These are phyloP conservation scores for Dromiciops gliroides DNA, from an alignment of 2,113 vertebrate genomes.

Conservation along the genomic window DNA sequence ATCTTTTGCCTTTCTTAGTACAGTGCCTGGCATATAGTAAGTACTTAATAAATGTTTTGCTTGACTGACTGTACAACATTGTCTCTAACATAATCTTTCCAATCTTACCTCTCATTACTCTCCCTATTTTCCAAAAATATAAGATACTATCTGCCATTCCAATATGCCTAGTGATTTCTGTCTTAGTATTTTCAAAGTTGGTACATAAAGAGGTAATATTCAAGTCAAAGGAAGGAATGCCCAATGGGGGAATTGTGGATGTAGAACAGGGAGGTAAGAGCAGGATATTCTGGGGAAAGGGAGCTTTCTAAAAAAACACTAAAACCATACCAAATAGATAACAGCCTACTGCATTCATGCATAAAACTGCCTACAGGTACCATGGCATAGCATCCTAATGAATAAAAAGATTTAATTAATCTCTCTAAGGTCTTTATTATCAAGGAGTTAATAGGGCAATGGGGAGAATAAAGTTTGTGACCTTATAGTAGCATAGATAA, in stretches of 20 bases:
- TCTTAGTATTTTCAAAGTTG: not conserved
- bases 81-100: not conserved
- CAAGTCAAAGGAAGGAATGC: not conserved
- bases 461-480: conserved; percentile 7
- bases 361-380: not conserved
- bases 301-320: not conserved
- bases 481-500: not conserved
- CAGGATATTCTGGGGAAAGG: not conserved
- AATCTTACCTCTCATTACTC: not conserved
- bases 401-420: not conserved
- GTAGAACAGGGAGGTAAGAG: not conserved
- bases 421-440: not conserved
- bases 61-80: not conserved
- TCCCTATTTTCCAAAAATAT: not conserved
- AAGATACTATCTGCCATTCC: not conserved
- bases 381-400: not conserved
- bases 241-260: not conserved
- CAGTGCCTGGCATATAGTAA: not conserved
- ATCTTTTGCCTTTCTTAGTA: not conserved
- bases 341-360: not conserved
- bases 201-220: not conserved
- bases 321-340: not conserved
- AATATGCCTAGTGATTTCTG: not conserved
- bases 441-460: not conserved
- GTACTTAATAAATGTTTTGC: not conserved